A percentile compares a stretch with the other conserved stretches of the same genome.
These are phyloP conservation scores for Drosophila mayaguana DNA, from an alignment of 2,888 invertebrate species.

Conservation along the genomic window DNA sequence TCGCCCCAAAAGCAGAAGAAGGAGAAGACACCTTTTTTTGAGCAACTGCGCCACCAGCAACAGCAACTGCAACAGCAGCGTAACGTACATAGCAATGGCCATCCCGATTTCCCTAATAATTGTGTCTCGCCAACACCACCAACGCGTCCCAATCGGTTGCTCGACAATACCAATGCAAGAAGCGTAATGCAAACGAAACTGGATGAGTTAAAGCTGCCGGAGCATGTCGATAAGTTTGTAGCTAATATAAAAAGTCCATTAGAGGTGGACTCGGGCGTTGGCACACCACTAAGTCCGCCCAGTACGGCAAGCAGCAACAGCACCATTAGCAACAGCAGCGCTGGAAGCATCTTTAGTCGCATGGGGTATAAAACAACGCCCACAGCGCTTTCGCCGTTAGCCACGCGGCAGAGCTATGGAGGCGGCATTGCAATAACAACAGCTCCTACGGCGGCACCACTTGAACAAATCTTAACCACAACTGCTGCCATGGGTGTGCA, in stretches of 20 bases:
- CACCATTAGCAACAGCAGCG: conserved; percentile 55
- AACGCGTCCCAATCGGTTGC: conserved; percentile 79
- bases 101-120: conserved; percentile 27
- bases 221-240: conserved; percentile 82
- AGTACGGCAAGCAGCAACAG: conserved; percentile 81
- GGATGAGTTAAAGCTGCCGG: conserved; percentile 82
- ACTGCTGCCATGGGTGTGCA: conserved; percentile 26
- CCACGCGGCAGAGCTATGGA: conserved; percentile 64
- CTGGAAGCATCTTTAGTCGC: conserved; percentile 81
- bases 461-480: conserved; percentile 46
- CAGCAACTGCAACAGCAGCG: conserved; percentile 55
- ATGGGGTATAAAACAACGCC: conserved; percentile 83
- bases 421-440: conserved; percentile 51
- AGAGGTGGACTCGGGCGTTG: conserved; percentile 88
- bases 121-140: conserved; percentile 51
- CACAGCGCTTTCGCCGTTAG: conserved; percentile 76
- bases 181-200: conserved; percentile 74
- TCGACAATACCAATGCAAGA: conserved; percentile 68
- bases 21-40: conserved; percentile 88
- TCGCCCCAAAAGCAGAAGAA: conserved; percentile 84
- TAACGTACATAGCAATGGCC: conserved; percentile 50
- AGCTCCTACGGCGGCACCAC: conserved; percentile 38
- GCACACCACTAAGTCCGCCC: conserved; percentile 88
- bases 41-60: conserved; percentile 89
- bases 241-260: conserved; percentile 83